A percentile compares a stretch with the other conserved stretches of the same genome.
Evolutionary conservation across 2,113 vertebrate genomes (phyloP).

Genomic region (Notechis scutatus): DNA sequence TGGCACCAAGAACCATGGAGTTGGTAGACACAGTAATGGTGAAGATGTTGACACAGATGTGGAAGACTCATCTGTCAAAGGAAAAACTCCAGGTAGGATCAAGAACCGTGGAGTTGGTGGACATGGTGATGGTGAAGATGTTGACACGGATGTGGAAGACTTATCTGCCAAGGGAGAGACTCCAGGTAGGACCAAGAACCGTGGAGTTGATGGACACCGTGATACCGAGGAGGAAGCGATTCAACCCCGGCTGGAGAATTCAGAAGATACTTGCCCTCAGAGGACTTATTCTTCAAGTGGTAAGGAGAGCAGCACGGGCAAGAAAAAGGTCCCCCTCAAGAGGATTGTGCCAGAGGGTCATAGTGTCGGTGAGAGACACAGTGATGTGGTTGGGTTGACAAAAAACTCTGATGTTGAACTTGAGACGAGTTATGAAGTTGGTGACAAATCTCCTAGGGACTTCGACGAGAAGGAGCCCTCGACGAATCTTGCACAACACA

Average conservation of each 20-base stretch:
- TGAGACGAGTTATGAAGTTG: background rate
- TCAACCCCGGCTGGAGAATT: background rate
- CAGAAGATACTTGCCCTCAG: background rate
- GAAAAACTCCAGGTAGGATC: background rate
- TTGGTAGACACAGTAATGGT: background rate
- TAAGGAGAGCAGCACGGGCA: conserved; percentile 12
- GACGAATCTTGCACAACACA: background rate
- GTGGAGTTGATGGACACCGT: background rate
- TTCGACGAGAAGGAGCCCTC: background rate
- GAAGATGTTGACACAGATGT: conserved; percentile 34
- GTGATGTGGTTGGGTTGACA: background rate
- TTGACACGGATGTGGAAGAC: conserved; percentile 43
- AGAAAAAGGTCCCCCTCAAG: conserved; percentile 3
- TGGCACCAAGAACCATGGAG: background rate
- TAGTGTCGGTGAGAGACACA: background rate
- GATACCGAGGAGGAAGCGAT: conserved; percentile 2
- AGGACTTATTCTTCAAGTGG: background rate
- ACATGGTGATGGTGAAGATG: background rate
- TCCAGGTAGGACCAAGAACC: background rate
- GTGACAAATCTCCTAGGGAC: background rate
- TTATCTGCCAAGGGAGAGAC: background rate
- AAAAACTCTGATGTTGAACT: background rate
- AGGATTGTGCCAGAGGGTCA: background rate
- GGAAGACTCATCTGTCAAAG: conserved; percentile 18
- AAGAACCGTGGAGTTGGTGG: background rate